Evolutionary conservation across 1,140 invertebrate genomes (phyloP).

Genomic region (Drosophila burlai): DNA sequence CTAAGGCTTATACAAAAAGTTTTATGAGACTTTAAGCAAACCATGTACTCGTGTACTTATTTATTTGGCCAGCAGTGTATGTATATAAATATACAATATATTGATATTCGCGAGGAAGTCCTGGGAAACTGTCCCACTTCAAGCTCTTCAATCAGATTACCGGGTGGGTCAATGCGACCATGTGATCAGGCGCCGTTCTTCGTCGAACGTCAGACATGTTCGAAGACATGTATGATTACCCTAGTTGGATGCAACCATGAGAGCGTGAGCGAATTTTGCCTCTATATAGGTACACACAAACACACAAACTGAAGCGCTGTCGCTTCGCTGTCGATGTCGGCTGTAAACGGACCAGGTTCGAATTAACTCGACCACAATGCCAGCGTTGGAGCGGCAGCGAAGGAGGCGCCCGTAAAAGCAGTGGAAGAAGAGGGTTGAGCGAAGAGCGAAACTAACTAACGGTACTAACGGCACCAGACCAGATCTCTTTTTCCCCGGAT

Average conservation of each 20-base stretch:
- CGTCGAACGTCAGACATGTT: not conserved
- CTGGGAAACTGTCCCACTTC: not conserved
- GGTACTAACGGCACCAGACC: constrained; percentile 3
- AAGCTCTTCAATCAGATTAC: not conserved
- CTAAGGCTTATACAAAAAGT: no score
- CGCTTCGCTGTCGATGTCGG: constrained; percentile 9
- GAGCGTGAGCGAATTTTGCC: not conserved
- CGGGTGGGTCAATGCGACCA: not conserved
- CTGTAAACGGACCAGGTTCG: constrained; percentile 55
- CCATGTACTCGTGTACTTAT: no score
- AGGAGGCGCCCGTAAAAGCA: constrained; percentile 1
- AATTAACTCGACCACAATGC: constrained; percentile 77
- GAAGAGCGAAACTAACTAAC: constrained; percentile 11
- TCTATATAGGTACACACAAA: not conserved
- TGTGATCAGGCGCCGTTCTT: constrained; percentile 1
- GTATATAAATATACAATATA: no score
- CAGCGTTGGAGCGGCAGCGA: constrained; percentile 26
- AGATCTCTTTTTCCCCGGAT: constrained; percentile 31
- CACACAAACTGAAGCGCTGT: constrained; percentile 50
- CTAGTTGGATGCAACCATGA: not conserved
- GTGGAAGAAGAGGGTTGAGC: not conserved
- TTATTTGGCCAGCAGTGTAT: no score
- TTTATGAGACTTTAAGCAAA: no score
- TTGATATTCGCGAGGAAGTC: not conserved
- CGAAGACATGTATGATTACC: not conserved